Base-by-base conservation (phyloP, 2,113 vertebrate species). In the Xyrauchen texanus region DNA sequence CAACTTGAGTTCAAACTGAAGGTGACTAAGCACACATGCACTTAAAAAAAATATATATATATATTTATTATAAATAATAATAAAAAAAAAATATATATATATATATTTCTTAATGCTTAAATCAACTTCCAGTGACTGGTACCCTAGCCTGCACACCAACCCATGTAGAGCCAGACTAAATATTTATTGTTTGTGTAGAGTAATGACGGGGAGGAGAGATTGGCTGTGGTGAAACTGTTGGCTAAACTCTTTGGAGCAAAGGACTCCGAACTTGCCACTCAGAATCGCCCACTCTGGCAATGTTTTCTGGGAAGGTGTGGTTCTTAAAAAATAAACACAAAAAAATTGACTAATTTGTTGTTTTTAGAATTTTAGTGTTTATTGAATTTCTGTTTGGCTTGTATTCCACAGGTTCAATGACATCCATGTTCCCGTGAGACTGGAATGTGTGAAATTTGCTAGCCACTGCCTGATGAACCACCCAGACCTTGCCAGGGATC, bases 391-490 rank as follows among this genome's bases (percentile, higher is more conserved):
- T 51, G 21, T 34, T 85, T 44, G 7, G 6, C 44, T 15, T 58
- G 69, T 83, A 0, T 82, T 72, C 76, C 83, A n/a, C 87, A 99
- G 98, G 88, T 99, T 99, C 92, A 99, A 99, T 91, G 98, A 99
- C 88, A 99, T 99, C 89, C 98, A 99, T 77, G 98, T 99, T 86
- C 98, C 98, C 81, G 98, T 99, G 87, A 94, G 98, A 90, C 93
- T 99, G 89, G 98, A 99, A 90, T 98, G 96, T 92, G 98, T 99
- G 79, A 99, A 99, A 91, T 99, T 99, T 88, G 98, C 98, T 84
- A 99, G 97, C 88, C 98, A 99, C 90, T 99, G 98, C 90, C 94
- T 99, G 91, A 99, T 99, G 97, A 99, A 99, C 90, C 98, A 99
- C 86, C 98, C 98, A 84, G 97, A 99, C 88, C 91, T 99, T 92